phyloP scores from a whole-genome alignment of 2,797 vertebrate genomes.

The Spinibarbus caldwelli region DNA sequence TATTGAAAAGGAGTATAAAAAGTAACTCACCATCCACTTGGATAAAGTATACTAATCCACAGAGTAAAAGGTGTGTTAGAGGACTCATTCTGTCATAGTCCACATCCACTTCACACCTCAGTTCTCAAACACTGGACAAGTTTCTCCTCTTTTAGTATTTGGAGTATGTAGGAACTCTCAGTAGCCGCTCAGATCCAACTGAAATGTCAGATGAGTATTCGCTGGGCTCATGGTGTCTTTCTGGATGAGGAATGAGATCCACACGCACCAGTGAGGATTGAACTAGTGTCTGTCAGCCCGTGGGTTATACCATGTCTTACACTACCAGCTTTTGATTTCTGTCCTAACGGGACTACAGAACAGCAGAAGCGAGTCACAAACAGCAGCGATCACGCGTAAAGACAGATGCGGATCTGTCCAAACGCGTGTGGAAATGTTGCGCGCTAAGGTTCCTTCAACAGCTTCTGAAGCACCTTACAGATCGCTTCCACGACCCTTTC shows the following conservation, averaged over 20 bases:
- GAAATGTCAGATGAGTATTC: conserved; percentile 71
- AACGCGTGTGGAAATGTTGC: conserved; percentile 15
- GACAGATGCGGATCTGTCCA: conserved; percentile 8
- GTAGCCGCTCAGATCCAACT: conserved; percentile 75
- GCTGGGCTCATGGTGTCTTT: conserved; percentile 75
- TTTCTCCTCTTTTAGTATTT: conserved; percentile 46
- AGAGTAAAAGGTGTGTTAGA: conserved; percentile 89
- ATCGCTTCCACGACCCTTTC: conserved; percentile 63
- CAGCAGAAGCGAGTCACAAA: not conserved
- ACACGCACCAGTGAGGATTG: conserved; percentile 61
- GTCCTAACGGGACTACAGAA: not conserved
- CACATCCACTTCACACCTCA: conserved; percentile 85
- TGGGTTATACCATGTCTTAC: conserved; percentile 52
- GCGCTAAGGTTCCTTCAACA: conserved; percentile 62
- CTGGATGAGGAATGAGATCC: conserved; percentile 68
- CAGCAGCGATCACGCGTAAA: not conserved
- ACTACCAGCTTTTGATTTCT: not conserved
- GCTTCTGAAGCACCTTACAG: conserved; percentile 67
- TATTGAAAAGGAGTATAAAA: conserved; percentile 5
- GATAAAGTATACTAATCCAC: conserved; percentile 88
- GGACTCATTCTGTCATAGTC: conserved; percentile 97
- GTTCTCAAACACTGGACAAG: conserved; percentile 77
- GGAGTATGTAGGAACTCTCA: conserved; percentile 48
- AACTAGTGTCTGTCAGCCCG: conserved; percentile 59
- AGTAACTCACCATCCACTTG: conserved; percentile 91